These are phyloP conservation scores for Hormiphora californensis DNA, from an alignment of 37 sponge, comb jelly and placozoan genomes.

Conservation along the genomic window DNA sequence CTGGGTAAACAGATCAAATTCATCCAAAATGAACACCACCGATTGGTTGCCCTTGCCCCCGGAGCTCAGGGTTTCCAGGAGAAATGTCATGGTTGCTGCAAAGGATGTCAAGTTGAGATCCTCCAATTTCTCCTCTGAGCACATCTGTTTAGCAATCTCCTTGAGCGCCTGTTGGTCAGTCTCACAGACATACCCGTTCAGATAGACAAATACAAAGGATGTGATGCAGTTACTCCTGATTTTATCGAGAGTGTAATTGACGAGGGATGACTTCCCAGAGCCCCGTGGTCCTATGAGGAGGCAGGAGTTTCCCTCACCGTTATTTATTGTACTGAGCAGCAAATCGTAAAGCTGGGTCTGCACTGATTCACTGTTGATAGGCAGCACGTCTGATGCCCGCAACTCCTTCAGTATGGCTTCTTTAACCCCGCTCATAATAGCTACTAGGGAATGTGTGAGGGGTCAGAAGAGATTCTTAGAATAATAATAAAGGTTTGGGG, in stretches of 20 bases:
- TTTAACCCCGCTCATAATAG: no score
- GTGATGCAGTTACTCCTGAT: conserved; percentile 46
- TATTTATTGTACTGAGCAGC: conserved; percentile 63
- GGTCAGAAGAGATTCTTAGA: no score
- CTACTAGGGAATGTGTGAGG: no score
- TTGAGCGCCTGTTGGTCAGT: conserved; percentile 75
- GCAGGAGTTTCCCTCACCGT: conserved; percentile 74
- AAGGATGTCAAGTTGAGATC: conserved; percentile 62
- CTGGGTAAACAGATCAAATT: conserved; percentile 84
- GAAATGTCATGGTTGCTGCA: conserved; percentile 66
- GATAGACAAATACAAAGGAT: conserved; percentile 58
- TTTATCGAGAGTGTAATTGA: neutral
- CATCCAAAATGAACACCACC: conserved; percentile 81
- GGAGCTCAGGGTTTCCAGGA: conserved; percentile 66
- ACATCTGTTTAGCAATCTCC: conserved; percentile 68
- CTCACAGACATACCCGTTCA: conserved; percentile 70
- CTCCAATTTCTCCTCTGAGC: conserved; percentile 54
- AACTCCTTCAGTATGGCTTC: neutral
- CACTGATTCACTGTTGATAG: neutral
- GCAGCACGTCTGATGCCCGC: neutral
- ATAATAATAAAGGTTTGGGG: no score
- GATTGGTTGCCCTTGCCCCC: conserved; percentile 63
- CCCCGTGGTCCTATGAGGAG: conserved; percentile 76
- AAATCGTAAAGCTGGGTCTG: conserved; percentile 49
- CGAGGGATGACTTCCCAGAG: conserved; percentile 75